phyloP scores from a whole-genome alignment of 2,888 invertebrate species.

The Cryptophagus acutangulus region DNA sequence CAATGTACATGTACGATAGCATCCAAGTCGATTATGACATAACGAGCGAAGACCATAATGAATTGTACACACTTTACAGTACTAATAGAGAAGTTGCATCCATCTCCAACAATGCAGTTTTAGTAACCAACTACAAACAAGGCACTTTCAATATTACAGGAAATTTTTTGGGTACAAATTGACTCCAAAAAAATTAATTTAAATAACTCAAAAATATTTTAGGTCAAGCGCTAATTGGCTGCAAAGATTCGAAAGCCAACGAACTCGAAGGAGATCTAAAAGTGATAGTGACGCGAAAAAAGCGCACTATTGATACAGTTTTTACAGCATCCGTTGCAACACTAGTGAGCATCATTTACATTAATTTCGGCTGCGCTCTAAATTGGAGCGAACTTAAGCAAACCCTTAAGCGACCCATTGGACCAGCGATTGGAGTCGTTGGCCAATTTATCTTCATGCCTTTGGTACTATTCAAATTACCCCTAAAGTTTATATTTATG shows the following conservation, averaged over 20 bases:
- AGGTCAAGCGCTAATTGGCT: slow-evolving; percentile 36
- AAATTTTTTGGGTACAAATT: slow-evolving; percentile 45
- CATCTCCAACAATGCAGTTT: slow-evolving; percentile 9
- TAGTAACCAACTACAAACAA: slow-evolving; percentile 12
- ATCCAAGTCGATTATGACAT: slow-evolving; percentile 30
- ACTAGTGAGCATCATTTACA: slow-evolving; percentile 74
- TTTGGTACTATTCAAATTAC: slow-evolving; percentile 57
- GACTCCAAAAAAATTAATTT: slow-evolving; percentile 19
- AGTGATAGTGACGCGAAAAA: slow-evolving; percentile 38
- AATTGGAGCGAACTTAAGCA: slow-evolving; percentile 65
- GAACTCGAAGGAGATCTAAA: slow-evolving; percentile 20
- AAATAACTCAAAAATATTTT: no score
- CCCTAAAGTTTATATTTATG: slow-evolving; percentile 3
- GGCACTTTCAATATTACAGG: slow-evolving; percentile 41
- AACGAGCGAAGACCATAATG: slow-evolving; percentile 19
- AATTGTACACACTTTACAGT: not conserved
- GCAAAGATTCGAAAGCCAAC: slow-evolving; percentile 23
- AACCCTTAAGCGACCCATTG: slow-evolving; percentile 67
- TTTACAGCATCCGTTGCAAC: slow-evolving; percentile 72
- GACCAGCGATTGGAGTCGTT: slow-evolving; percentile 71
- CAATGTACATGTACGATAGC: slow-evolving; percentile 37
- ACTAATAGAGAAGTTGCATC: slow-evolving; percentile 4
- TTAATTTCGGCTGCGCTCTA: slow-evolving; percentile 88
- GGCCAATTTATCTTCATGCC: slow-evolving; percentile 84
- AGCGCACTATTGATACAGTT: slow-evolving; percentile 64